These are phyloP conservation scores for Hirundichthys speculiger DNA, from an alignment of 2,113 vertebrate genomes.

Conservation along the genomic window DNA sequence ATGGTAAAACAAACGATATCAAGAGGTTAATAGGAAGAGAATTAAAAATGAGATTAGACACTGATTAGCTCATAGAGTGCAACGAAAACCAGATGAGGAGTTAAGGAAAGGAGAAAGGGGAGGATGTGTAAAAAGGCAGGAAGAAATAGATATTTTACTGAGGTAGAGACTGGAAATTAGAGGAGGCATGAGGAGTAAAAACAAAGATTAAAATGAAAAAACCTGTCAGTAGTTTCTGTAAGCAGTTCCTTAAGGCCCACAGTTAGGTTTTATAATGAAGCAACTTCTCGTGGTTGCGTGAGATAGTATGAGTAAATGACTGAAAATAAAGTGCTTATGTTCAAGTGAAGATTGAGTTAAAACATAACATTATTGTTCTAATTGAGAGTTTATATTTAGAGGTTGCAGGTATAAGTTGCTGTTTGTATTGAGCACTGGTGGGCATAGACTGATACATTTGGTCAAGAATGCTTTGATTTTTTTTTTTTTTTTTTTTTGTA, in stretches of 20 bases:
- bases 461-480: too few species aligned
- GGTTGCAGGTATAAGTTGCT: too few species aligned
- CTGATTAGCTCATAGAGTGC: conserved; percentile 66
- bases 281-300: too few species aligned
- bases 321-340: too few species aligned
- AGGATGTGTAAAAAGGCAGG: not conserved
- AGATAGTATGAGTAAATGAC: too few species aligned
- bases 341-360: too few species aligned
- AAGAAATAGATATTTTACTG: not conserved
- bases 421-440: too few species aligned
- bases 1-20: conserved; percentile 80
- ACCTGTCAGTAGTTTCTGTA: not conserved
- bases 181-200: conserved; percentile 6
- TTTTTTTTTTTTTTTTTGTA: too few species aligned
- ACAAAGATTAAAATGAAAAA: not conserved
- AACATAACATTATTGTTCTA: too few species aligned
- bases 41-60: conserved; percentile 78
- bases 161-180: not conserved
- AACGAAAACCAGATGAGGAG: conserved; percentile 36
- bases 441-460: too few species aligned
- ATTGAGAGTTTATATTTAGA: too few species aligned
- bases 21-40: conserved; percentile 80
- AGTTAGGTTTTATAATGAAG: not conserved
- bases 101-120: conserved; percentile 1
- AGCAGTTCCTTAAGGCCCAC: not conserved